These are phyloP conservation scores for Lepeophtheirus nordmannii DNA, from an alignment of 2,888 invertebrate genomes.

Conservation along the genomic window DNA sequence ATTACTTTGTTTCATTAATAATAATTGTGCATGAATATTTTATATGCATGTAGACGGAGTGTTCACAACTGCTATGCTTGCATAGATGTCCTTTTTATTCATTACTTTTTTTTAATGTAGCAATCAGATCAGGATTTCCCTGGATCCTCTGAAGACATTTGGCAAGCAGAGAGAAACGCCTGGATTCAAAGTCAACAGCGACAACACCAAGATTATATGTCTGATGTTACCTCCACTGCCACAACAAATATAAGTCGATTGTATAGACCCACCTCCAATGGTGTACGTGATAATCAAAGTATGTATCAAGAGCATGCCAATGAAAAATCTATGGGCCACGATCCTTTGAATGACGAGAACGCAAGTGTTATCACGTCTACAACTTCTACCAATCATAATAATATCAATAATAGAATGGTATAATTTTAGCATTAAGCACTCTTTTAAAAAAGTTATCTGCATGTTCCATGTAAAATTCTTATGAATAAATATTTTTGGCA, in stretches of 20 bases:
- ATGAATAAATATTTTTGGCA: not conserved
- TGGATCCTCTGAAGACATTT: slow-evolving; percentile 1
- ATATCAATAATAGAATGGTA: not conserved
- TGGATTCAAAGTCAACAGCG: slow-evolving; percentile 3
- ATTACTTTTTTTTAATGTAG: not conserved
- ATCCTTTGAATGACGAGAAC: no score
- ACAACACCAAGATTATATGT: slow-evolving; percentile 3
- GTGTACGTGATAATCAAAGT: no score
- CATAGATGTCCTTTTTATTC: no score
- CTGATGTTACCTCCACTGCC: slow-evolving; percentile 5
- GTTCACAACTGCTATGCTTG: no score
- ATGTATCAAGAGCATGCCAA: no score
- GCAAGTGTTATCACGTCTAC: no score
- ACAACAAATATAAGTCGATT: slow-evolving; percentile 1
- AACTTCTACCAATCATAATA: no score
- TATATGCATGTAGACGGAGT: no score
- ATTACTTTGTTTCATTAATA: not conserved
- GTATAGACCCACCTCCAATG: not conserved
- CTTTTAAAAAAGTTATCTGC: no score
- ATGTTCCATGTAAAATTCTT: not conserved
- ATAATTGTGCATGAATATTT: no score
- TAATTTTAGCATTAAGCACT: no score
- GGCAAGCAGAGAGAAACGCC: not conserved
- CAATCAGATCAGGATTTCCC: not conserved
- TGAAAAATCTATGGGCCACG: no score